phyloP scores from a whole-genome alignment of 1,140 invertebrate species.

The Pseudomyrmex flavicornis region DNA sequence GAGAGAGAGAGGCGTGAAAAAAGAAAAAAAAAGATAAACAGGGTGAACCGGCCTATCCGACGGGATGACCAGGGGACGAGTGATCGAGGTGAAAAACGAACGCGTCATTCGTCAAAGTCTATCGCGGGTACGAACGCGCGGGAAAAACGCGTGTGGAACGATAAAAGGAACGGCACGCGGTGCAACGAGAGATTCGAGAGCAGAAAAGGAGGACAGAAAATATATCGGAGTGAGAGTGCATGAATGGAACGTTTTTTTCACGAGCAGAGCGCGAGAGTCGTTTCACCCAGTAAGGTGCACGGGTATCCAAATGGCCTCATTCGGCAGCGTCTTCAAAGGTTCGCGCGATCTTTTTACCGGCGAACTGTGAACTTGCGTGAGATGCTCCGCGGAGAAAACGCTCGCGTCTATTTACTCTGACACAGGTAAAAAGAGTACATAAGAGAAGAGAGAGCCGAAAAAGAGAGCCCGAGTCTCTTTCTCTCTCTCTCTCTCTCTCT shows the following conservation, averaged over 20 bases:
- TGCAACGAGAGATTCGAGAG: background rate
- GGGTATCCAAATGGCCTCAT: constrained; percentile 61
- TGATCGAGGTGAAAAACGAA: constrained; percentile 45
- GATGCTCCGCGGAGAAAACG: constrained; percentile 71
- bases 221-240: background rate
- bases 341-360: constrained; percentile 68
- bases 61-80: constrained; percentile 7
- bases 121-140: constrained; percentile 40
- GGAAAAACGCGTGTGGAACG: constrained; percentile 21
- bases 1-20: background rate
- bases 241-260: constrained; percentile 2
- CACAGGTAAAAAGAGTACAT: constrained; percentile 25
- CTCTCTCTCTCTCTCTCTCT: no score
- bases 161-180: constrained; percentile 3
- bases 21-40: constrained; percentile 1
- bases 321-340: constrained; percentile 61
- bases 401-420: constrained; percentile 67
- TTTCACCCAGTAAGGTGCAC: constrained; percentile 58
- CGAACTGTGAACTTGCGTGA: constrained; percentile 48
- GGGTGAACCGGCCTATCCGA: background rate
- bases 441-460: constrained; percentile 16
- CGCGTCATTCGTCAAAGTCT: constrained; percentile 63
- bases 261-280: constrained; percentile 16
- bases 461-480: background rate
- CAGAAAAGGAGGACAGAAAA: background rate